These are phyloP conservation scores for Mantis religiosa DNA, from an alignment of 2,888 invertebrate genomes.

Conservation along the genomic window DNA sequence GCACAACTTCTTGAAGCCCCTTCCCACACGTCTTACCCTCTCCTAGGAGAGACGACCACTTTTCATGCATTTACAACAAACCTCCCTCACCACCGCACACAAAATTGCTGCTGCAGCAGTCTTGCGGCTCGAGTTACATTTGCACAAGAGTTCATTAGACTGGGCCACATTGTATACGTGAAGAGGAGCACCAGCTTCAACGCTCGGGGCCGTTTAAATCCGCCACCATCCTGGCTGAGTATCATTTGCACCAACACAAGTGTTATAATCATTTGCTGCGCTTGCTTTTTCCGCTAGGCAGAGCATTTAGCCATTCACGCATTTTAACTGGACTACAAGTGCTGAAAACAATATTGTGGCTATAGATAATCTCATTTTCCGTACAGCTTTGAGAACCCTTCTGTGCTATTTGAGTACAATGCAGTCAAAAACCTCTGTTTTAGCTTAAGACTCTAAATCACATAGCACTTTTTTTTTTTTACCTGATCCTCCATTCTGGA, in stretches of 20 bases:
- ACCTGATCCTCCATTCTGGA: too few relatives aligned
- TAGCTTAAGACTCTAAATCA: too few relatives aligned
- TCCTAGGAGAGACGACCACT: neutral
- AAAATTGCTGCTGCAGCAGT: neutral
- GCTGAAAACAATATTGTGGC: too few relatives aligned
- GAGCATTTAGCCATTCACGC: neutral
- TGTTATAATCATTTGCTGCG: neutral
- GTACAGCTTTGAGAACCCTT: too few relatives aligned
- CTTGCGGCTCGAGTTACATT: neutral
- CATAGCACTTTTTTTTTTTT: too few relatives aligned
- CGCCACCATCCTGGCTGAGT: neutral
- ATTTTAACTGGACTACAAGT: neutral
- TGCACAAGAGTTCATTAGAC: neutral
- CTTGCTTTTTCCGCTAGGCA: neutral
- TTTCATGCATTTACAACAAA: constrained; percentile 13
- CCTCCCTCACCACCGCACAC: neutral
- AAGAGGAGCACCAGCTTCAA: neutral
- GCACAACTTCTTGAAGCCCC: neutral
- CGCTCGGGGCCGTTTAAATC: neutral
- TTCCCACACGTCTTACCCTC: neutral
- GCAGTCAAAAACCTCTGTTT: too few relatives aligned
- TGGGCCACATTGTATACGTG: neutral
- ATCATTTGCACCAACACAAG: neutral
- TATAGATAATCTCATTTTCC: too few relatives aligned
- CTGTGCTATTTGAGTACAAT: too few relatives aligned